Percentiles rank a stretch among this genome's conserved stretches.
Evolutionary conservation across 2,888 invertebrate genomes (phyloP).

Genomic region (Parnassius mnemosyne): DNA sequence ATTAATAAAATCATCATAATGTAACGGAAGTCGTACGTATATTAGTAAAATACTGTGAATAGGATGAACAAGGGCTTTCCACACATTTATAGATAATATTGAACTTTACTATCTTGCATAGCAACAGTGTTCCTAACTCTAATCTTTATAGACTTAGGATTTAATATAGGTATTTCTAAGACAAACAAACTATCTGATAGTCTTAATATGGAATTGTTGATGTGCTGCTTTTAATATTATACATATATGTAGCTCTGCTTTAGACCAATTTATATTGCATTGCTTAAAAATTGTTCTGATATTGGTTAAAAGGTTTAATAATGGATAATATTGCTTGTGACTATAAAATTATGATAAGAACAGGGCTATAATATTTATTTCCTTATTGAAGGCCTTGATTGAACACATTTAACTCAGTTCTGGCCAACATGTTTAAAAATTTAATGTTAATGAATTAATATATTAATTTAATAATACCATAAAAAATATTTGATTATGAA

Average conservation of each 20-base stretch:
- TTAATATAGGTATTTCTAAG: conserved; percentile 32
- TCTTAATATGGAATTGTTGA: conserved; percentile 47
- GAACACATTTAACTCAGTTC: conserved; percentile 5
- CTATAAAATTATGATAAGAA: not conserved
- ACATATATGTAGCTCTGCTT: not conserved
- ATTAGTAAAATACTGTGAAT: conserved; percentile 6
- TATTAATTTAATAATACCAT: not conserved
- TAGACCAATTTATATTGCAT: not conserved
- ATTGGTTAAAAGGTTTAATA: not conserved
- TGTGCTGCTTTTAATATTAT: conserved; percentile 27
- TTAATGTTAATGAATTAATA: not conserved
- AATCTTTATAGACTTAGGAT: conserved; percentile 54
- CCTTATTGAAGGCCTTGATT: conserved; percentile 21
- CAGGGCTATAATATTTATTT: conserved; percentile 12
- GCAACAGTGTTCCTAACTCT: conserved; percentile 68
- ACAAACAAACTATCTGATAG: conserved; percentile 59
- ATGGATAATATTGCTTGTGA: not conserved
- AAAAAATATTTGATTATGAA: too few species aligned
- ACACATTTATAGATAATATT: conserved; percentile 27
- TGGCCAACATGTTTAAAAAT: not conserved
- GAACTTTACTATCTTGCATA: conserved; percentile 56
- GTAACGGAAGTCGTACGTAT: not conserved
- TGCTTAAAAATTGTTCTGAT: not conserved
- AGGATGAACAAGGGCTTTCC: conserved; percentile 9
- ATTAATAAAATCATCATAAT: not conserved